Conservation (phyloP, 2,113 vertebrate genomes). For the Trinectes maculatus region DNA sequence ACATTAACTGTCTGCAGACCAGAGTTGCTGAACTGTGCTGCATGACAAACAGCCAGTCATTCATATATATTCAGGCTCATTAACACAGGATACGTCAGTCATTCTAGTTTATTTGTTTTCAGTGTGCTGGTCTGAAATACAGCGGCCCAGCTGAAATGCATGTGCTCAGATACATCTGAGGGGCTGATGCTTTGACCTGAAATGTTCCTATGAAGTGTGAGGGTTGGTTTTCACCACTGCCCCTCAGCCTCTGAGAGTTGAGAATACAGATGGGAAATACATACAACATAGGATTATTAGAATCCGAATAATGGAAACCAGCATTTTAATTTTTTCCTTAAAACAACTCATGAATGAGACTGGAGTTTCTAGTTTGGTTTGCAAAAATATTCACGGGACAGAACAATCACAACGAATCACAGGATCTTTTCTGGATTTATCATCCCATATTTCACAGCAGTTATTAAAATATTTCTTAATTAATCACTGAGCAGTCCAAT, state of each 20-base stretch:
- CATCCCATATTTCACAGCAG: background rate
- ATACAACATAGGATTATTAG: too few species aligned
- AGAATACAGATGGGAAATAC: too few species aligned
- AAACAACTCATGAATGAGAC: too few species aligned
- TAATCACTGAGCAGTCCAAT: background rate
- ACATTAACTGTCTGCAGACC: conserved; percentile 50
- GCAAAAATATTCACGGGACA: too few species aligned
- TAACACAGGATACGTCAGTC: background rate
- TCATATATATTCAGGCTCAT: conserved; percentile 10
- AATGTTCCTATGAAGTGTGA: background rate
- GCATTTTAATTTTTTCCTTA: too few species aligned
- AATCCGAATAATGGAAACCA: too few species aligned
- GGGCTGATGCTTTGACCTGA: background rate
- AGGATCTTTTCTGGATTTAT: background rate
- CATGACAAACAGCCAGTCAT: conserved; percentile 15
- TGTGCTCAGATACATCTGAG: background rate
- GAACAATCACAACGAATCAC: too few species aligned
- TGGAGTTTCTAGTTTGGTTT: too few species aligned
- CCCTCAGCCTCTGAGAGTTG: too few species aligned
- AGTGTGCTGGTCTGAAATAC: background rate
- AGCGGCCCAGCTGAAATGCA: background rate
- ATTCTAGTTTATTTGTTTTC: background rate
- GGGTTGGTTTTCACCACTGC: background rate
- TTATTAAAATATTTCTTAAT: background rate
- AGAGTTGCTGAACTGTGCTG: conserved; percentile 27